A percentile compares a stretch with the other conserved stretches of the same genome.
These are phyloP conservation scores for Myiagra hebetior DNA, from an alignment of 2,113 vertebrate genomes.

Conservation along the genomic window DNA sequence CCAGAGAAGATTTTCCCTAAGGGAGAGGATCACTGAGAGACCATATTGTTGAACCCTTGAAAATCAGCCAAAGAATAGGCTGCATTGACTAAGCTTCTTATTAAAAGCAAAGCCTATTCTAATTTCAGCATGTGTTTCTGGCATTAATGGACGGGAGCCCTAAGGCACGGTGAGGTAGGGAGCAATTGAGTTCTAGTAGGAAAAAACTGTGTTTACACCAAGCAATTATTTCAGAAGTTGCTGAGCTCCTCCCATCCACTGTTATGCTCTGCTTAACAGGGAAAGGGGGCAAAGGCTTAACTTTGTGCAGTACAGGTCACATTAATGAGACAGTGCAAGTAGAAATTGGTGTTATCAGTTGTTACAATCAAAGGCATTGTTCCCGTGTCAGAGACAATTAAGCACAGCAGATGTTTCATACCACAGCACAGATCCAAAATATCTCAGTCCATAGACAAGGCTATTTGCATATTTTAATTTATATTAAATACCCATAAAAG, in stretches of 20 bases:
- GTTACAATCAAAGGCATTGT: not conserved
- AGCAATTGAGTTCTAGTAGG: not conserved
- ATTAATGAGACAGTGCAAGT: not conserved
- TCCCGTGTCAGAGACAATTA: not conserved
- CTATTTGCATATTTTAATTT: not conserved
- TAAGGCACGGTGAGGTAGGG: conserved; percentile 15
- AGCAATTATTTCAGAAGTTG: not conserved
- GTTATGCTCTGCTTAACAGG: not conserved
- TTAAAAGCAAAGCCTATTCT: conserved; percentile 40
- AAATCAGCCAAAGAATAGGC: conserved; percentile 43
- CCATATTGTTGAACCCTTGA: not conserved
- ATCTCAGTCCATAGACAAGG: not conserved
- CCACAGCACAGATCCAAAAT: not conserved
- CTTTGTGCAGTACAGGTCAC: not conserved
- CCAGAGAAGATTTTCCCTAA: conserved; percentile 42
- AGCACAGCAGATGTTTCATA: not conserved
- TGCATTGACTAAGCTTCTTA: conserved; percentile 23
- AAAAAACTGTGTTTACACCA: conserved; percentile 20
- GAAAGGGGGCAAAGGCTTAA: not conserved
- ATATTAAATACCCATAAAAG: not conserved
- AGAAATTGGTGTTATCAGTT: not conserved
- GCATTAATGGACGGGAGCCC: not conserved
- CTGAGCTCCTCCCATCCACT: not conserved
- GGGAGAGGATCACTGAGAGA: conserved; percentile 45
- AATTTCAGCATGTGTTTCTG: conserved; percentile 36